Conservation (phyloP, 2,113 vertebrate species). For the Burhinus bistriatus region DNA sequence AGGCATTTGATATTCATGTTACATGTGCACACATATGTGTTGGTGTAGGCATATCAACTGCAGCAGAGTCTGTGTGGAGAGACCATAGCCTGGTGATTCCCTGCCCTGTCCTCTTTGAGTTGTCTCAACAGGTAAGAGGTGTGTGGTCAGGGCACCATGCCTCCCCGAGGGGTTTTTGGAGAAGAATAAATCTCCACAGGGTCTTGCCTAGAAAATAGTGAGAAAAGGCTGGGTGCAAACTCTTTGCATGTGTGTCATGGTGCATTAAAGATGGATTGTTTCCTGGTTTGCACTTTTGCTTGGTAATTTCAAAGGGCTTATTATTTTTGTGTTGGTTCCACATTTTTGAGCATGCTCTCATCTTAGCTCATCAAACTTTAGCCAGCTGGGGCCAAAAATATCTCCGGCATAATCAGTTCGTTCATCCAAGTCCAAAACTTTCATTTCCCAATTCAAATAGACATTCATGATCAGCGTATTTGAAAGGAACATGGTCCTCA, state of each 20-base stretch:
- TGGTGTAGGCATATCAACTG: neutral
- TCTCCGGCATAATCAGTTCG: slow-evolving; percentile 4
- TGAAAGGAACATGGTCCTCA: neutral
- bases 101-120: neutral
- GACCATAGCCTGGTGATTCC: neutral
- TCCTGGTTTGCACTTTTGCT: slow-evolving; percentile 15
- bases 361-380: slow-evolving; percentile 47
- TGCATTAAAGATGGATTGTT: neutral
- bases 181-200: neutral
- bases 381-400: slow-evolving; percentile 50
- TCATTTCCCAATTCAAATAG: slow-evolving; percentile 19
- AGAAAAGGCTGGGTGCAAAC: neutral
- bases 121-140: neutral
- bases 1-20: neutral
- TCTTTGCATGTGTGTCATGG: neutral
- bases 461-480: neutral
- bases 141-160: neutral
- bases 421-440: slow-evolving; percentile 25
- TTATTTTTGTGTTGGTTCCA: slow-evolving; percentile 49
- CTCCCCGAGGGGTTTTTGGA: neutral
- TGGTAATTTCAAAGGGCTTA: slow-evolving; percentile 25
- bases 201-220: neutral
- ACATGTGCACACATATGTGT: too few species aligned
- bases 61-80: neutral
- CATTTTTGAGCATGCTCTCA: neutral